Base-by-base conservation (phyloP, 23 tunicate species). In the Styela plicata region DNA sequence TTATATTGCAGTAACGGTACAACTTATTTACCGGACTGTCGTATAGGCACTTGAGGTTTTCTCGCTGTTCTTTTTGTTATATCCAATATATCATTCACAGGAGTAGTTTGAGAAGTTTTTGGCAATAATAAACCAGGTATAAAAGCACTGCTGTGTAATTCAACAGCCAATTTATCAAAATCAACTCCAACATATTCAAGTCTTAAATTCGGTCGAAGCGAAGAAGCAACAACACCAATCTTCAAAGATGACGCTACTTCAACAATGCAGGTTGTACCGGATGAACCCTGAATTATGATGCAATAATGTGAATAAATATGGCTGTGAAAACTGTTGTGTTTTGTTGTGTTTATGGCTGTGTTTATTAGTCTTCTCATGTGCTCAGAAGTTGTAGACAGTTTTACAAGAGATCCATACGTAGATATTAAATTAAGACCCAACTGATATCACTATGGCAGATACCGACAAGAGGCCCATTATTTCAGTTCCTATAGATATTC, bases 81-180 rank as follows among this genome's bases (percentile, higher is more conserved):
- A 30, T 71, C 23, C 36, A 31, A 21, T 20, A 32, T 3, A 34
- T 71, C 37, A 31, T 31, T 22, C 36, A 71, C 77, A 21, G 5
- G 26, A 16, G 77, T 32, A 5, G 70, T 66, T 7, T 66, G 10
- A 17, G 29, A 5, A 17, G 32, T 34, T 28, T 29, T 27, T 3
- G 97, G 91, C 0, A 87, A 33, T 61, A 92, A 52, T 17, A 92
- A 79, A 7, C 97, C 97, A 53, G 97, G 97, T 20, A 87, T 82
- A 19, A 92, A 79, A 20, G 97, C 91, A 7, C 91, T 88, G 34
- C 90, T 90, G 80, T 84, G 89, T 16, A 92, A 67, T 74, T 92
- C 97, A 37, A 84, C 69, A 63, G 84, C 78, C n/a, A 92, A 74
- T 30, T 83, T 74, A 16, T 36, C 30, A 34, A 83, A 64, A 37